Percentiles rank a stretch among this genome's conserved stretches.
Conservation (phyloP, 2,888 invertebrate genomes). For the Euspilapteryx auroguttella region DNA sequence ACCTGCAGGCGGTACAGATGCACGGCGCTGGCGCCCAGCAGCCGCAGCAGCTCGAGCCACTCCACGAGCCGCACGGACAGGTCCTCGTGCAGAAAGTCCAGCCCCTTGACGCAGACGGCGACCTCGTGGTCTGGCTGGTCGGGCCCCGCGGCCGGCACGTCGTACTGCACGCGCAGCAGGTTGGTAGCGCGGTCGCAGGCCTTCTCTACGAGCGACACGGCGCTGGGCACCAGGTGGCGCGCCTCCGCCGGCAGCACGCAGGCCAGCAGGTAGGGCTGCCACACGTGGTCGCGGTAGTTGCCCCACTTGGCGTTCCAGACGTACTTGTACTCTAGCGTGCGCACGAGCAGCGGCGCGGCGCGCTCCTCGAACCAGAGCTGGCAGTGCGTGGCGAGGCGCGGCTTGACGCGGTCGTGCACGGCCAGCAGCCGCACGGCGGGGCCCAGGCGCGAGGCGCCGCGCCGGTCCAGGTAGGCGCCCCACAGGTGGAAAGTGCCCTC, state of each 20-base stretch:
- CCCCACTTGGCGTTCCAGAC: constrained; percentile 96
- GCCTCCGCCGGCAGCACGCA: constrained; percentile 82
- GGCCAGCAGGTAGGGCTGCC: constrained; percentile 88
- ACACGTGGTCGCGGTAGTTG: constrained; percentile 87
- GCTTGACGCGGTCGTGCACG: constrained; percentile 89
- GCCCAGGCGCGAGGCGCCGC: constrained; percentile 76
- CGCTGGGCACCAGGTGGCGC: constrained; percentile 73
- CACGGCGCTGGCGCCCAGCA: constrained; percentile 89
- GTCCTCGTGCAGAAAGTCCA: constrained; percentile 92
- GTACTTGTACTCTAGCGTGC: constrained; percentile 88
- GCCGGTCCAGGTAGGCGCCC: constrained; percentile 86
- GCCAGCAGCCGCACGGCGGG: constrained; percentile 83
- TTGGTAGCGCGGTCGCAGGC: constrained; percentile 86
- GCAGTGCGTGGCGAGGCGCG: constrained; percentile 79
- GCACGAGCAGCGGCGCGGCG: constrained; percentile 78
- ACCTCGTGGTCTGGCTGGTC: constrained; percentile 62
- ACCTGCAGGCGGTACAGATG: constrained; percentile 89
- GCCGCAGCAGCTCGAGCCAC: constrained; percentile 87
- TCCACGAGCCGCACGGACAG: constrained; percentile 87
- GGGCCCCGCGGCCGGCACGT: constrained; percentile 51
- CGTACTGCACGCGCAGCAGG: constrained; percentile 80
- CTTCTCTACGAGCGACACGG: constrained; percentile 83
- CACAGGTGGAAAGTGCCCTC: constrained; percentile 91
- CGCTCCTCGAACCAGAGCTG: constrained; percentile 89
- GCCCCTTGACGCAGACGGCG: constrained; percentile 91